Conservation (phyloP, 2,797 vertebrate species). For the Trachurus trachurus region DNA sequence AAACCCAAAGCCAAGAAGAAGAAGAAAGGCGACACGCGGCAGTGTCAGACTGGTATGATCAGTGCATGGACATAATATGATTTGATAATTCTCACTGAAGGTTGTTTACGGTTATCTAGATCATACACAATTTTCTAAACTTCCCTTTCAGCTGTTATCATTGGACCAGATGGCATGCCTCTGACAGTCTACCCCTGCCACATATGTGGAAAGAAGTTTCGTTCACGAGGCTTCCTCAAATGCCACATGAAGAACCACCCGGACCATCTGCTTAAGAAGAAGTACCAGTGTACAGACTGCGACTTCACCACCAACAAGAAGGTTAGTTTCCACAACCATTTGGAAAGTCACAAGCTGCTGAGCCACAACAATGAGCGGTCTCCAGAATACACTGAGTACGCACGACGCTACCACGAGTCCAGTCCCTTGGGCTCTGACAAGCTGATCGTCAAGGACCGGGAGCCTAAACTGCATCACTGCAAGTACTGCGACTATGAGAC, state of each 20-base stretch:
- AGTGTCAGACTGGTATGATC: slow-evolving; percentile 95
- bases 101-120: background rate
- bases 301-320: slow-evolving; percentile 99
- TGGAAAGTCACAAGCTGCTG: slow-evolving; percentile 98
- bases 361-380: slow-evolving; percentile 93
- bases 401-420: slow-evolving; percentile 95
- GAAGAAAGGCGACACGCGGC: slow-evolving; percentile 94
- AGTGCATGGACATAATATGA: background rate
- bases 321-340: slow-evolving; percentile 96
- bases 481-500: slow-evolving; percentile 99
- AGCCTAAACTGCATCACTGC: slow-evolving; percentile 96
- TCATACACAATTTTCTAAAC: background rate
- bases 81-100: background rate
- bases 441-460: slow-evolving; percentile 96
- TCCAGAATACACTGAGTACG: slow-evolving; percentile 96
- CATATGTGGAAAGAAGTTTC: slow-evolving; percentile 99
- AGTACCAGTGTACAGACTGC: slow-evolving; percentile 99
- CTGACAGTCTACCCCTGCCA: slow-evolving; percentile 98
- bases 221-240: slow-evolving; percentile 97
- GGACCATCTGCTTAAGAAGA: slow-evolving; percentile 93
- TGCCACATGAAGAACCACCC: slow-evolving; percentile 99
- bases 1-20: slow-evolving; percentile 96
- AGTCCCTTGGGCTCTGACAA: slow-evolving; percentile 97
- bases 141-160: slow-evolving; percentile 93
- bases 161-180: slow-evolving; percentile 97